phyloP scores from a whole-genome alignment of 2,888 invertebrate genomes.

The Idaea biselata region DNA sequence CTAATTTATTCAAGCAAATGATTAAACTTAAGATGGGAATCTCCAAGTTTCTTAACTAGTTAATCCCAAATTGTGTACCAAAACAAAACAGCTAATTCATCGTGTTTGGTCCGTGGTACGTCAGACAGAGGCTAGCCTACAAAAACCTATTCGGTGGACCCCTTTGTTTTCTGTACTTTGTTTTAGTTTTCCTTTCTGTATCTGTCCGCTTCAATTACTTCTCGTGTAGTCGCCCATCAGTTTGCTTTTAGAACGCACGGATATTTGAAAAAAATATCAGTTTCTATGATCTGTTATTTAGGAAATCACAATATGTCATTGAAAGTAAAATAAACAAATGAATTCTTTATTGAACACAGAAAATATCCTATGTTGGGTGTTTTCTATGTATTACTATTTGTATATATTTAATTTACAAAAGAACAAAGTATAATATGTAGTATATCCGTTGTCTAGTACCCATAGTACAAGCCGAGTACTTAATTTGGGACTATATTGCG shows the following conservation, averaged over 20 bases:
- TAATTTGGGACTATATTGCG: too few relatives aligned
- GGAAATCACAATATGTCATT: background rate
- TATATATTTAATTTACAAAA: too few relatives aligned
- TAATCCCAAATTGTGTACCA: conserved; percentile 31
- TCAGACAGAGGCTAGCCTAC: conserved; percentile 33
- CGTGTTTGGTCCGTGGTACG: conserved; percentile 25
- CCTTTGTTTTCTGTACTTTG: conserved; percentile 36
- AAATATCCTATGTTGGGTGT: too few relatives aligned
- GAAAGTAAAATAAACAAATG: too few relatives aligned
- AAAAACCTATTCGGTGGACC: conserved; percentile 40
- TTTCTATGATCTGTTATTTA: background rate
- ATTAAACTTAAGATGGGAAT: conserved; percentile 27
- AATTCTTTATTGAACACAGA: too few relatives aligned
- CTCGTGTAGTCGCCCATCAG: conserved; percentile 11
- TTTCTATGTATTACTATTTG: too few relatives aligned
- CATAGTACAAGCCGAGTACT: too few relatives aligned
- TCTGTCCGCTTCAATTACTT: conserved; percentile 45
- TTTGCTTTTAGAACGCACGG: background rate
- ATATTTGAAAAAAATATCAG: background rate
- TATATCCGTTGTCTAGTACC: too few relatives aligned
- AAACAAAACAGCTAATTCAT: conserved; percentile 48
- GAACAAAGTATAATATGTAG: too few relatives aligned
- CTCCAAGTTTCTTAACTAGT: conserved; percentile 32
- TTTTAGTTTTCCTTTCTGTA: conserved; percentile 34
- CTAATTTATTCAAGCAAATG: conserved; percentile 21